These are phyloP conservation scores for Vesta saturnalis DNA, from an alignment of 2,888 invertebrate species.

Conservation along the genomic window DNA sequence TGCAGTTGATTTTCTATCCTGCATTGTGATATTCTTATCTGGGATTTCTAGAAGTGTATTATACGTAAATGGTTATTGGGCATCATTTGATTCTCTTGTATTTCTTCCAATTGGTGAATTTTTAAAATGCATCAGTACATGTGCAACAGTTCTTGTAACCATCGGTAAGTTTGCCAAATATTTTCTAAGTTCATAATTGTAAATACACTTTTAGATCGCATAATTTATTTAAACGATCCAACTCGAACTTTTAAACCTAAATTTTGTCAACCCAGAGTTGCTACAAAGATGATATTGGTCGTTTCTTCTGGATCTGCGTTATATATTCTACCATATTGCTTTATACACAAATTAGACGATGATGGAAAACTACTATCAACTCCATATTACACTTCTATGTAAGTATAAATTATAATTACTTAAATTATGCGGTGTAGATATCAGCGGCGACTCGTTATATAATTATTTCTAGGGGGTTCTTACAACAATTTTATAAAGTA, in stretches of 20 bases:
- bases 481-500: too few relatives aligned
- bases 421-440: too few relatives aligned
- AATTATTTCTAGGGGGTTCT: too few relatives aligned
- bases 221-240: slow-evolving; percentile 21
- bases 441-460: too few relatives aligned
- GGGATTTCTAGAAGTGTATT: slow-evolving; percentile 23
- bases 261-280: slow-evolving; percentile 20
- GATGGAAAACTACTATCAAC: slow-evolving; percentile 8
- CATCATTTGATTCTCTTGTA: slow-evolving; percentile 11
- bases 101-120: slow-evolving; percentile 27
- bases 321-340: slow-evolving; percentile 27
- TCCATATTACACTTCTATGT: slow-evolving; percentile 26
- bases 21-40: slow-evolving; percentile 16
- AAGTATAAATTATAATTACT: slow-evolving; percentile 3
- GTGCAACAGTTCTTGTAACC: slow-evolving; percentile 35
- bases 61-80: slow-evolving; percentile 10
- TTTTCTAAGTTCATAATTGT: neutral
- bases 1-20: slow-evolving; percentile 18
- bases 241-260: slow-evolving; percentile 15
- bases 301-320: slow-evolving; percentile 3
- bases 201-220: slow-evolving; percentile 23
- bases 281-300: slow-evolving; percentile 9
- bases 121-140: slow-evolving; percentile 30
- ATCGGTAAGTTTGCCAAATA: slow-evolving; percentile 28
- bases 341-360: slow-evolving; percentile 17